Evolutionary conservation across 2,797 vertebrate genomes (phyloP), one percentile per base, ranked within the genome.

Genomic region (Gobionotothen gibberifrons): DNA sequence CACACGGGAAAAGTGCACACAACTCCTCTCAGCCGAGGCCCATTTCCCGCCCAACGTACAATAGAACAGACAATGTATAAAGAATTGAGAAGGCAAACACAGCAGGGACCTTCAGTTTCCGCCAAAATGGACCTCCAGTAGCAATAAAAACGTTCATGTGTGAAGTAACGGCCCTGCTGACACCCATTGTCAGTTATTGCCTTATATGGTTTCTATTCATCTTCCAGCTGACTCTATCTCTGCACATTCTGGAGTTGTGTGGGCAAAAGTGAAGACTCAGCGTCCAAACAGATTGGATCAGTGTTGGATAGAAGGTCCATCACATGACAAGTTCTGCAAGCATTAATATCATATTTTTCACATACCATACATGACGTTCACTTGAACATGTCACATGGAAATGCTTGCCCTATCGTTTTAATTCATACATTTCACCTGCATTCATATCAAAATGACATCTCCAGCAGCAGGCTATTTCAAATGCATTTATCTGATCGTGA

Each of bases 71-170:
- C 21, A 4, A 55, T n/a, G 81, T 40, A 74, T 69, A 75, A 79
- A 61, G 78, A 59, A 72, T 17, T 63, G 56, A 73, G 32, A 79
- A 79, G 52, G 43, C 9, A 43, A 43, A 22, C 43, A 62, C 82
- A 79, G 61, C 16, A 12, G 81, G 68, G 59, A 70, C 48, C 19
- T 80, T 66, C 32, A 11, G 60, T 71, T 76, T 70, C 61, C 17
- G n/a, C 51, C 63, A 67, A 83, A 85, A 74, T 59, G 46, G 69
- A 77, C 74, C 53, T 85, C 66, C n/a, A 62, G 67, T 4, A 32
- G 65, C 61, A 71, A 51, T 77, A 77, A 53, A 66, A 71, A 81
- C 72, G 74, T 78, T 81, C 29, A 80, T 72, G 60, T 57, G 57
- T 54, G 59, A 62, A 69, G 48, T 68, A 74, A 83, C 47, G 9